Base-by-base conservation (phyloP, 2,797 vertebrate species). In the Discoglossus pictus region DNA sequence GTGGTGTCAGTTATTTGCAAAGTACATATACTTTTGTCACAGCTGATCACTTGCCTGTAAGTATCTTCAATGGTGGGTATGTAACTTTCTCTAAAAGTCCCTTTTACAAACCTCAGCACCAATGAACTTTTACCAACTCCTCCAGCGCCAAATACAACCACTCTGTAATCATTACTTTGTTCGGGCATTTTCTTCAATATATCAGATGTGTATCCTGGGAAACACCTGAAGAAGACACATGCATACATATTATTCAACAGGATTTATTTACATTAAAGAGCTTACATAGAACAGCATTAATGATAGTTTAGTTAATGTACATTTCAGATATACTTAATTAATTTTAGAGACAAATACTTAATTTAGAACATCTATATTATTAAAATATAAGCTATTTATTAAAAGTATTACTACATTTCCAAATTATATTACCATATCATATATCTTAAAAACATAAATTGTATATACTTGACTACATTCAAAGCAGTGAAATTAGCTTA, bases 1-100 rank as follows among this genome's bases (percentile, higher is more conserved):
- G 91, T 92, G 2, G 91, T 92, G 77, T 92, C 91, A 0, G 91
- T 92, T 77, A 92, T 92, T 82, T 92, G 91, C 78, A 92, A 76
- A 7, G 91, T 92, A 73, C 91, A 92, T 74, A 92, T 92, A 79
- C 90, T 92, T 66, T 92, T 92, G 74, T 92, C 91, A 4, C 91
- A 92, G 79, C 91, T 92, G 80, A 92, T 92, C 75, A 92, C 91
- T 76, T 92, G 91, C 1, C 91, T 83, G 75, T 92, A 92, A 39
- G 91, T 92, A 78, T 92, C 91, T 80, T 92, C 91, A 60, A 92
- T 87, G 0, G 91, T 92, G 7, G 91, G 91, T 56, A 92, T 90
- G 73, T 92, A 92, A 76, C 89, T 90, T 76, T 92, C 91, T 21
- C 90, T 82, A 79, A 92, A 92, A 2, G 91, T 92, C 48, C 91